Evolutionary conservation across 2,113 vertebrate genomes (phyloP).

Genomic region (Megaceryle torquata): DNA sequence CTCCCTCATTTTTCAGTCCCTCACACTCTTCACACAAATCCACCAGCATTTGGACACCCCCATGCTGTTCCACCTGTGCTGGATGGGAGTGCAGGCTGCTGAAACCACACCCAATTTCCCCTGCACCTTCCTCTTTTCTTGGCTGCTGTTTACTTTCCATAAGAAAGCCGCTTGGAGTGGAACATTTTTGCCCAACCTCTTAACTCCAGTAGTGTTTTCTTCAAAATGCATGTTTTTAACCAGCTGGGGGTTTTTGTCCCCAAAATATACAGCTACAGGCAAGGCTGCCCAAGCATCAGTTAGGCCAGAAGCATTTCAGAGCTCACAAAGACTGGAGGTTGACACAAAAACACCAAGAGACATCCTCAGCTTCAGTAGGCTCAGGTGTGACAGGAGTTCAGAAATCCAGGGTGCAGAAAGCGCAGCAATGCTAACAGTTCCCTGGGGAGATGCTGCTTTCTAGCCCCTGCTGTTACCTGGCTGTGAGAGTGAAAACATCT

Average conservation of each 20-base stretch:
- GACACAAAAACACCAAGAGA: background rate
- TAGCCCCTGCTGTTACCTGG: background rate
- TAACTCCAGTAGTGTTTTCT: background rate
- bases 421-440: background rate
- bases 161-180: background rate
- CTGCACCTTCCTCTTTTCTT: background rate
- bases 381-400: background rate
- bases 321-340: background rate
- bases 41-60: background rate
- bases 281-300: background rate
- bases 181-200: background rate
- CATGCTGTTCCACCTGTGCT: accelerated
- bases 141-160: background rate
- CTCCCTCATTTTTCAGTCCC: background rate
- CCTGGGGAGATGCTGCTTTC: background rate
- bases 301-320: background rate
- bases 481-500: background rate
- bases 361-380: background rate
- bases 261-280: background rate
- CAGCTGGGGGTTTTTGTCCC: background rate
- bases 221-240: background rate
- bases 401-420: background rate
- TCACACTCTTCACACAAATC: background rate
- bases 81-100: background rate
- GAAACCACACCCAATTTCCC: background rate